Base-by-base conservation (phyloP, 2,888 invertebrate species). In the Andrena fulva region DNA sequence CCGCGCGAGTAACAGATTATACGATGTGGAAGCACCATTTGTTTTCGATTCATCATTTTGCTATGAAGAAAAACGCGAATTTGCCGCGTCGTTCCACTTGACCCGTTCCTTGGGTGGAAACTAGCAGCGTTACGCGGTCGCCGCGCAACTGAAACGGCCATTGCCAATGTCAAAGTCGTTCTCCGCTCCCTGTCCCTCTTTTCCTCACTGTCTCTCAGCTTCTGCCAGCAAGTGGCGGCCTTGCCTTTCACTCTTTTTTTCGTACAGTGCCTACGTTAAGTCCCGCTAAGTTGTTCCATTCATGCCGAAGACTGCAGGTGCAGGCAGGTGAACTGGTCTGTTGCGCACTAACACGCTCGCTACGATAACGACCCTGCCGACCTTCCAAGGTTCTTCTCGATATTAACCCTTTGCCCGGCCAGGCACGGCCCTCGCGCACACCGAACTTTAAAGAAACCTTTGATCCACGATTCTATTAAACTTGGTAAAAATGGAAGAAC, bases 251-350 rank as follows among this genome's bases (percentile, higher is more conserved):
- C 88, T 82, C 20, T 71, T 67, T 80, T 77, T 80, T 86, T 81
- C 52, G 76, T 84, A 64, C 69, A 68, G 64, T 74, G 79, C 76
- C 69, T 81, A 85, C 87, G 82, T 72, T 60, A 72, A 85, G 89
- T 87, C 77, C 88, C 89, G 89, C 80, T 84, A 67, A 71, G 70
- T 69, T 42, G 42, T 42, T 77, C 68, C 89, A 85, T 89, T 87
- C 85, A 87, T 74, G 63, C 68, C 16, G 27, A 29, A 35, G 67
- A 42, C 20, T 20, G 82, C 69, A 82, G 76, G 71, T 63, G 68
- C 24, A 33, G 35, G 31, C 76, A 68, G 82, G 70, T 70, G 31
- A n/a, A 64, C 63, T 12, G 52, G 63, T 42, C 62, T 2, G 42
- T n/a, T 29, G 42, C 27, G 33, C 67, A 63, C 29, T 16, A 12